Evolutionary conservation across 2,888 invertebrate genomes (phyloP).

Genomic region (Drosophila putrida): DNA sequence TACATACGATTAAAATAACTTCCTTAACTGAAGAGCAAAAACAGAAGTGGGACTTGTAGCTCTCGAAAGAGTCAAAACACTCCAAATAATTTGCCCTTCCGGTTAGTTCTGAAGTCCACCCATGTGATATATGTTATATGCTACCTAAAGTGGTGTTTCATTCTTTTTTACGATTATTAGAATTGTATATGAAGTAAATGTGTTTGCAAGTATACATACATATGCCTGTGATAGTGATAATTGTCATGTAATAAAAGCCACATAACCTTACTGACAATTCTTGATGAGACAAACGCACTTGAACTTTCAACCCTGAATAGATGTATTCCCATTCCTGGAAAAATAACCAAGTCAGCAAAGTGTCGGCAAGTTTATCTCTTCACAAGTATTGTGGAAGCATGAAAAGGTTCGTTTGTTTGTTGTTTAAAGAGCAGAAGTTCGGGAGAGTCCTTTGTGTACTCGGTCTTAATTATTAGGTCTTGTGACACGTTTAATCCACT

Average conservation of each 20-base stretch:
- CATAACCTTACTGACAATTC: conserved; percentile 31
- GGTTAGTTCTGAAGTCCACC: conserved; percentile 30
- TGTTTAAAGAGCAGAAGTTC: not conserved
- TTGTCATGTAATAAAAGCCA: conserved; percentile 74
- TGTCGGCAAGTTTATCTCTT: conserved; percentile 24
- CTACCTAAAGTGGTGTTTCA: conserved; percentile 60
- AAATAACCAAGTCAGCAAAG: conserved; percentile 40
- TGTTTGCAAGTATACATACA: conserved; percentile 25
- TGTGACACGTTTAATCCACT: conserved; percentile 69
- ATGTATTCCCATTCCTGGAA: conserved; percentile 1
- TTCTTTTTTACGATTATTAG: conserved; percentile 63
- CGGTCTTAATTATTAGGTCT: conserved; percentile 49
- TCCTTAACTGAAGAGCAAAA: conserved; percentile 9
- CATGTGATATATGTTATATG: conserved; percentile 61
- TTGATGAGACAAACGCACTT: conserved; percentile 48
- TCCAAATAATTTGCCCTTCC: not conserved
- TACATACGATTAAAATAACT: conserved; percentile 3
- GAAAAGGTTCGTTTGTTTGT: not conserved
- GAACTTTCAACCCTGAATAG: conserved; percentile 52
- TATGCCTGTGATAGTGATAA: conserved; percentile 71
- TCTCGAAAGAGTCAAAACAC: not conserved
- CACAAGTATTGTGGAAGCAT: not conserved
- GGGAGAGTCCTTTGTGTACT: not conserved
- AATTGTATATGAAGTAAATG: conserved; percentile 43
- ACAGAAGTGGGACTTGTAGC: not conserved